Base-by-base conservation (phyloP, 1,140 invertebrate genomes). In the Acyrthosiphon pisum region DNA sequence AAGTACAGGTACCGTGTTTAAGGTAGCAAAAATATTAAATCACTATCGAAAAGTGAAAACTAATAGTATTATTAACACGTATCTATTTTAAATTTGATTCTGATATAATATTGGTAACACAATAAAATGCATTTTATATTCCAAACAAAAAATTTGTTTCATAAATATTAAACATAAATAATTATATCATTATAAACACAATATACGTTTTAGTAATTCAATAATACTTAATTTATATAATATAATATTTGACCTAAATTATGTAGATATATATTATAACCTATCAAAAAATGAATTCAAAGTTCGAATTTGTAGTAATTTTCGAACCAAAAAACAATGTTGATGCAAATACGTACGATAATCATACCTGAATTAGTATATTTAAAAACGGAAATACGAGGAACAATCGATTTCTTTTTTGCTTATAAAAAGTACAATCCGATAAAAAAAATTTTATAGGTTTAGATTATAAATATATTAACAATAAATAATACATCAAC, bases 401-500 rank as follows among this genome's bases (percentile, higher is more conserved):
- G 4, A 35, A 76, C 60, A 76, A n/a, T 18, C 60, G 60, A 20
- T 76, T 76, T 76, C 11, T 76, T n/a, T 76, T 76, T 68, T 68
- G 11, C 50, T 50, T 50, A 18, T n/a, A n/a, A 18, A 68, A 68
- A 68, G n/a, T n/a, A 68, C 6, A 68, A 68, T 9, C 60, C n/a
- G 60, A 35, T 30, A 23, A 23, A 23, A 22, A 48, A 88, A 22
- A 90, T 30, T 41, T 68, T 60, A 18, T 30, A 60, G 37, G 41
- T 68, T 68, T n/a, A 7, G 6, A 68, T 68, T 41, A 30, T 68
- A 90, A 90, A 90, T 90, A 41, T 90, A 41, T 56, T 90, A 90
- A 56, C 88, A 60, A 90, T 56, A 56, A 90, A 30, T 48, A 90
- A 90, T 90, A n/a, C 89, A 44, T 90, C 89, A 44, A 90, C 53